phyloP scores from a whole-genome alignment of 2,888 invertebrate genomes.

The Protophormia terraenovae region DNA sequence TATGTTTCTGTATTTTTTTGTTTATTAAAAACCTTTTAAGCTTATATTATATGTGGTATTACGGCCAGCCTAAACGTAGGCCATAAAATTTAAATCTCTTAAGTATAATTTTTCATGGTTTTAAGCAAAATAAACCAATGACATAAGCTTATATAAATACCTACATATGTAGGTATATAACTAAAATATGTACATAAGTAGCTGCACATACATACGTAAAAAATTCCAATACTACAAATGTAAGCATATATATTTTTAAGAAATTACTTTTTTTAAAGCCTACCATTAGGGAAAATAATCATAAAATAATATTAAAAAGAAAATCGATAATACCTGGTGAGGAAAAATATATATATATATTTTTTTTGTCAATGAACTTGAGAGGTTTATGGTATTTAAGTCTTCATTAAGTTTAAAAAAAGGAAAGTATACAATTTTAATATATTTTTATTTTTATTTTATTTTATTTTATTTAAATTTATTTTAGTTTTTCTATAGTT shows the following conservation, averaged over 20 bases:
- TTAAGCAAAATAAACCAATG: conserved; percentile 3
- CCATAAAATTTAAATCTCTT: neutral
- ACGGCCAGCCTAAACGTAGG: conserved; percentile 1
- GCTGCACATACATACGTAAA: neutral
- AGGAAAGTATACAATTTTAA: too few species aligned
- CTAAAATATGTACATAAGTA: too few species aligned
- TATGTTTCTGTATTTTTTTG: neutral
- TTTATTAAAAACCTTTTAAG: neutral
- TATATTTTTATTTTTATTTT: too few species aligned
- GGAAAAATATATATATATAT: too few species aligned
- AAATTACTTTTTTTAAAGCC: conserved; percentile 11
- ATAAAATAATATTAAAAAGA: neutral
- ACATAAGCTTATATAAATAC: neutral
- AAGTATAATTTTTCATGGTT: conserved; percentile 14
- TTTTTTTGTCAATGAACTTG: too few species aligned
- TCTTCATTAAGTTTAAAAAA: too few species aligned
- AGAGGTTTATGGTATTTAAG: too few species aligned
- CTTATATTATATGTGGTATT: neutral
- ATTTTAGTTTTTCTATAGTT: too few species aligned
- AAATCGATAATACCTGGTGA: conserved; percentile 1
- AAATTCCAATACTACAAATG: neutral
- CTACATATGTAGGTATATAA: neutral
- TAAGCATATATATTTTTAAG: neutral
- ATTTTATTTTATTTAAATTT: too few species aligned
- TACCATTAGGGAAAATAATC: neutral